Evolutionary conservation across 2,797 vertebrate genomes (phyloP), one percentile per base, ranked within the genome.

Genomic region (Sylvilagus floridanus): DNA sequence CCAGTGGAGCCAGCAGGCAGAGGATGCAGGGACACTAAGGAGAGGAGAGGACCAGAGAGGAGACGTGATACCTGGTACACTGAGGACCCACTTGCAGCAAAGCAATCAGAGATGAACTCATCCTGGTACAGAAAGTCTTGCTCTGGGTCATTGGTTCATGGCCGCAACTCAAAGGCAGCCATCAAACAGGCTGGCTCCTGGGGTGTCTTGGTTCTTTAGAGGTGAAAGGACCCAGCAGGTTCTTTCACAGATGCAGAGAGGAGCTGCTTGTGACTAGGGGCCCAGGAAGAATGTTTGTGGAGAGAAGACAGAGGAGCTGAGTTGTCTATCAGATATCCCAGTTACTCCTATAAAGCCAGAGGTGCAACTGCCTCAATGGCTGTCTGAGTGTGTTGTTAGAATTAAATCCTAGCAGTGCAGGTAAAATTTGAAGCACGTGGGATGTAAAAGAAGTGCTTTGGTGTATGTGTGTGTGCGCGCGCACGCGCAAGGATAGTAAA

Each of bases 381-480:
- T 71, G 32, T 89, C 71, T 47, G 47, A 1, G 12, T 57, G 22
- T 47, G 24, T 83, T n/a, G 9, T 60, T 35, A 30, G 11, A 68
- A 86, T 62, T 17, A 72, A 69, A 76, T 47, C n/a, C 32, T 68
- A 16, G 89, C 4, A 19, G 10, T 54, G 22, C 26, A 71, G 24
- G 37, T n/a, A 12, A 66, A 19, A 35, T 65, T 30, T 7, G 37
- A 84, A 77, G 16, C 4, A 4, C 5, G 26, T 88, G 30, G 19
- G 22, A 32, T 26, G 1, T 17, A 66, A 84, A 79, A 54, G 65
- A 77, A 26, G 30, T 7, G 9, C 10, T 24, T 2, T 68, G 28
- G 28, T 60, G 47, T 10, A 2, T 54, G 1, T 17, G 4, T 17
- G 4, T 2, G 9, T 1, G 5, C 1, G 7, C 10, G 26, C 3